A percentile compares a stretch with the other conserved stretches of the same genome.
These are phyloP conservation scores for Laterallus jamaicensis DNA, from an alignment of 2,113 vertebrate species.

Conservation along the genomic window DNA sequence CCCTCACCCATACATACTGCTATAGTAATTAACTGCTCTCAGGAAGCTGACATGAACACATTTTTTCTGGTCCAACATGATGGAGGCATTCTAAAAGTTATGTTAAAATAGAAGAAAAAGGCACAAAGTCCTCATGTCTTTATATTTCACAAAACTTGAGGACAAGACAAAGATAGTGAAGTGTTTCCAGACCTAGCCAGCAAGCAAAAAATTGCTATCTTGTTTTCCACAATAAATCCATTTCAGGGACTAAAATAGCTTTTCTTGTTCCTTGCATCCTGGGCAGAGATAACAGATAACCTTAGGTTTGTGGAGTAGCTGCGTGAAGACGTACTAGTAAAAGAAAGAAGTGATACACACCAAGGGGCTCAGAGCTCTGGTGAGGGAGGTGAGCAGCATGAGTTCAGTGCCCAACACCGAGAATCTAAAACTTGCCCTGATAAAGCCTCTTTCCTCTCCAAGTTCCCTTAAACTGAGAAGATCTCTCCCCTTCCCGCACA, in stretches of 20 bases:
- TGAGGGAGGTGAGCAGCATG: fast-evolving
- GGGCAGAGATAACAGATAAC: not conserved
- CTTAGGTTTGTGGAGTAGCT: not conserved
- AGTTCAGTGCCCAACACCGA: not conserved
- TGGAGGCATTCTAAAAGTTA: not conserved
- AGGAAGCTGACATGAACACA: not conserved
- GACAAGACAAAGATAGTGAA: not conserved
- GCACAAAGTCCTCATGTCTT: not conserved
- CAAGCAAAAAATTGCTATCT: not conserved
- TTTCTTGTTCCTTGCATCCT: not conserved
- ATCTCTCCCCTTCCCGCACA: fast-evolving
- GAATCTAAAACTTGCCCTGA: not conserved
- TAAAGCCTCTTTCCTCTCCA: not conserved
- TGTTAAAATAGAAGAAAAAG: not conserved
- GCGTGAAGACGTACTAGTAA: fast-evolving
- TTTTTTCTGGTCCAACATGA: not conserved
- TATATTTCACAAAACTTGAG: not conserved
- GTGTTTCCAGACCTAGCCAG: not conserved
- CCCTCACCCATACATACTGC: not conserved
- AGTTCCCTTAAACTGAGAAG: not conserved
- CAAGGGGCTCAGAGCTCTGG: fast-evolving
- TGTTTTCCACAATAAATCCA: not conserved
- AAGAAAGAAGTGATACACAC: not conserved
- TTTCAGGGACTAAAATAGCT: not conserved
- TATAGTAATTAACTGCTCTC: not conserved